These are phyloP conservation scores for Oreochromis mossambicus DNA, from an alignment of 2,797 vertebrate genomes.

Conservation along the genomic window DNA sequence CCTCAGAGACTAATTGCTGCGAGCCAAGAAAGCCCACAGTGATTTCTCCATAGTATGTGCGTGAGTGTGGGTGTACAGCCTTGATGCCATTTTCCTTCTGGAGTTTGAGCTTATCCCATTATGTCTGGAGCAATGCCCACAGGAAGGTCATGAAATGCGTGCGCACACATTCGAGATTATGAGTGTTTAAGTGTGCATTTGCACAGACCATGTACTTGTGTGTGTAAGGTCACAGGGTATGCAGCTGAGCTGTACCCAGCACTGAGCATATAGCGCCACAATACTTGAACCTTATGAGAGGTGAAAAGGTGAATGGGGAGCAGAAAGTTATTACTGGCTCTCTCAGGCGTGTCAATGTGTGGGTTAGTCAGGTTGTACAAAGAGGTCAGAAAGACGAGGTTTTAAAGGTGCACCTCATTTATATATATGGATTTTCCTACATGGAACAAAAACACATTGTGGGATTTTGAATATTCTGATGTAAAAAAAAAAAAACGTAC, in stretches of 20 bases:
- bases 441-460: background rate
- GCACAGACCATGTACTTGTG: background rate
- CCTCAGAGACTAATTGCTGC: conserved; percentile 11
- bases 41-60: conserved; percentile 15
- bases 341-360: background rate
- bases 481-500: background rate
- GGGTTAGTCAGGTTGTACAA: background rate
- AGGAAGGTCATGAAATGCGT: background rate
- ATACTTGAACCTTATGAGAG: conserved; percentile 37
- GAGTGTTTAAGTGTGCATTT: background rate
- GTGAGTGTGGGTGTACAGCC: background rate
- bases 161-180: background rate
- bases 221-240: conserved; percentile 16
- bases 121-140: background rate
- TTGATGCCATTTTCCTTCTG: background rate
- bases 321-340: conserved; percentile 19
- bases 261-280: background rate
- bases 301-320: conserved; percentile 51
- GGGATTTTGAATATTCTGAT: conserved; percentile 5
- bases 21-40: conserved; percentile 1
- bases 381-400: background rate
- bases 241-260: background rate
- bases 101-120: conserved; percentile 8
- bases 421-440: background rate
- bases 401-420: background rate